These are phyloP conservation scores for Dendrophyllia cribrosa DNA, from an alignment of 64 coral and sea anemone species.

Conservation along the genomic window DNA sequence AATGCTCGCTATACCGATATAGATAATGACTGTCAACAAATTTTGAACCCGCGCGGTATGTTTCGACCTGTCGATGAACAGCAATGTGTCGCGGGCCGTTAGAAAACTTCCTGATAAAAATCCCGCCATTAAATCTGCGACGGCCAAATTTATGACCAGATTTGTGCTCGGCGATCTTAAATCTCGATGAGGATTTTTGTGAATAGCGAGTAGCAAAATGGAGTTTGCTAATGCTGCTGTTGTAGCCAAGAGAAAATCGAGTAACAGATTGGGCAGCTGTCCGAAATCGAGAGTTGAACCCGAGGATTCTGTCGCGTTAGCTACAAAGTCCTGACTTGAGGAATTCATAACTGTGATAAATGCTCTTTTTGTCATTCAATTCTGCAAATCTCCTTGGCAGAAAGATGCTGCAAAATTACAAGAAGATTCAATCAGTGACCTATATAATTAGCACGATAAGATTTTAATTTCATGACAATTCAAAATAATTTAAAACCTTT, in stretches of 20 bases:
- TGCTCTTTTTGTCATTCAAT: neutral
- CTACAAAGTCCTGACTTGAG: neutral
- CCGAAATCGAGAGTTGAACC: neutral
- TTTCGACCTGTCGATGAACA: neutral
- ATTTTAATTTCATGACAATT: too few relatives aligned
- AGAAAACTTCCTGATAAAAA: neutral
- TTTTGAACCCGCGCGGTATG: neutral
- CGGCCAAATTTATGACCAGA: neutral
- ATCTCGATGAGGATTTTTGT: slow-evolving; percentile 15
- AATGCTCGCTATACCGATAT: neutral
- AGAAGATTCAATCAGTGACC: neutral
- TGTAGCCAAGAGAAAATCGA: neutral
- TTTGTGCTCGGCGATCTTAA: neutral
- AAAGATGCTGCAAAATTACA: neutral
- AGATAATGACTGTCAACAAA: neutral
- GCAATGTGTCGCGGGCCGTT: neutral
- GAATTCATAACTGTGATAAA: neutral
- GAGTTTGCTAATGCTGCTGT: neutral
- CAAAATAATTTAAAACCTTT: too few relatives aligned
- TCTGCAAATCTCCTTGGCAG: neutral
- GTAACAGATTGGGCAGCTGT: neutral
- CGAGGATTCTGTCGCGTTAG: neutral
- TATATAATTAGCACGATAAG: too few relatives aligned
- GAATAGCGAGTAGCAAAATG: neutral
- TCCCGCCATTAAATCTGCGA: slow-evolving; percentile 4